phyloP scores from a whole-genome alignment of 2,797 vertebrate species.

The Presbytis comata region DNA sequence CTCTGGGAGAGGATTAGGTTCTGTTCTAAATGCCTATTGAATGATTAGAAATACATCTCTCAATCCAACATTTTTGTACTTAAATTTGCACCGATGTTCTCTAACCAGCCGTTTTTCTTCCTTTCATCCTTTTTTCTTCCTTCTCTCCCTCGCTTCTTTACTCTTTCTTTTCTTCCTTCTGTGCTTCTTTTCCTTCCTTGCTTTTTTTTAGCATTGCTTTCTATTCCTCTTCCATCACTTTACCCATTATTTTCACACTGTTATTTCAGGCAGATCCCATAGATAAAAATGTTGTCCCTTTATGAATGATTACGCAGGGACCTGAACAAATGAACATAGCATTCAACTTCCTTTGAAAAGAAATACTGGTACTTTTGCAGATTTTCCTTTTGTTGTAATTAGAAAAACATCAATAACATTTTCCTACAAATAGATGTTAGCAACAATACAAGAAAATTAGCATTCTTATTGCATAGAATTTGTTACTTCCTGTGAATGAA shows the following conservation, averaged over 20 bases:
- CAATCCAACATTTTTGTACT: neutral
- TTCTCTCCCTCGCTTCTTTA: neutral
- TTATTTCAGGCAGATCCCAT: neutral
- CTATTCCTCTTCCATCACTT: neutral
- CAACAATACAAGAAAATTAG: neutral
- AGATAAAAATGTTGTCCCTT: neutral
- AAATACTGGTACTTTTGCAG: neutral
- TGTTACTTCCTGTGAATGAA: neutral
- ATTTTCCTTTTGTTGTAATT: neutral
- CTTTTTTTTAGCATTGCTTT: neutral
- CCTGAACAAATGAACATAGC: neutral
- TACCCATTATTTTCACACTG: neutral
- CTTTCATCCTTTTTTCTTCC: neutral
- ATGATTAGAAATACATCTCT: neutral
- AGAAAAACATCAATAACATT: neutral
- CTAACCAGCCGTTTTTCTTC: neutral
- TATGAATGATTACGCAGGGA: neutral
- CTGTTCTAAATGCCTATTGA: neutral
- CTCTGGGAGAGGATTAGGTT: neutral
- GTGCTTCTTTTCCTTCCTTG: neutral
- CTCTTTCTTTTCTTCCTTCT: fast-evolving
- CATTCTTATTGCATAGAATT: neutral
- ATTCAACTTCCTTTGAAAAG: neutral
- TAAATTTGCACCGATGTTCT: neutral
- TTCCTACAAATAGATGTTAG: neutral